phyloP scores from a whole-genome alignment of 35 echinoderm and acorn worm species.

The Eucidaris tribuloides region DNA sequence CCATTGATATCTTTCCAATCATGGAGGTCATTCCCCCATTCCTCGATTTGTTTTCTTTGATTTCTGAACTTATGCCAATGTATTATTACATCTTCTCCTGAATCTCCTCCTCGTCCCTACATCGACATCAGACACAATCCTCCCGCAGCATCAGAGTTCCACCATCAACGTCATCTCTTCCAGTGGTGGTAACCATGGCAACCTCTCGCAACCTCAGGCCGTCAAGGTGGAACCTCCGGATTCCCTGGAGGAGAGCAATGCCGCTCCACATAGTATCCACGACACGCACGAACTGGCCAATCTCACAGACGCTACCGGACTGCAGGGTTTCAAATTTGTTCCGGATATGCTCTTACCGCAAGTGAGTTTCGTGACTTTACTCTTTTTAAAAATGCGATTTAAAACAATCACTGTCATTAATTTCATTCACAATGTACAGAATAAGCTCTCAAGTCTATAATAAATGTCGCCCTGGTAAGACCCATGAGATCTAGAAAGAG shows the following conservation, averaged over 20 bases:
- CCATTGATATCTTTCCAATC: too few species aligned
- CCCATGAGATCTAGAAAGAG: too few species aligned
- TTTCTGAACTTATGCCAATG: too few species aligned
- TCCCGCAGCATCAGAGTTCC: background rate
- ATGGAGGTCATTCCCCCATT: too few species aligned
- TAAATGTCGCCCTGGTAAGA: too few species aligned
- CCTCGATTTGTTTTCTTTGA: too few species aligned
- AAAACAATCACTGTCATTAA: too few species aligned
- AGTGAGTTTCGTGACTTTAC: constrained; percentile 26
- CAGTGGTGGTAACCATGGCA: background rate
- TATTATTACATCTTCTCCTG: too few species aligned
- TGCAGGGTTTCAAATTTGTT: constrained; percentile 26
- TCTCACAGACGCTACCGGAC: constrained; percentile 51
- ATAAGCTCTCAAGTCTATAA: too few species aligned
- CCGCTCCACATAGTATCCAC: background rate
- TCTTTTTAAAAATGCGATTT: background rate
- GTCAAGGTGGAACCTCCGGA: constrained; percentile 33
- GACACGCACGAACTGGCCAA: constrained; percentile 26
- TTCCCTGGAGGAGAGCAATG: background rate
- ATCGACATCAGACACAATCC: background rate
- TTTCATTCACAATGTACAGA: too few species aligned
- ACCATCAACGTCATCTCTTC: background rate
- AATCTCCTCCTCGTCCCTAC: too few species aligned
- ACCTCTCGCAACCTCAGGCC: constrained; percentile 16
- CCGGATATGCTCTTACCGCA: constrained; percentile 45